A percentile compares a stretch with the other conserved stretches of the same genome.
These are phyloP conservation scores for Thereva nobilitata DNA, from an alignment of 2,888 invertebrate genomes.

Conservation along the genomic window DNA sequence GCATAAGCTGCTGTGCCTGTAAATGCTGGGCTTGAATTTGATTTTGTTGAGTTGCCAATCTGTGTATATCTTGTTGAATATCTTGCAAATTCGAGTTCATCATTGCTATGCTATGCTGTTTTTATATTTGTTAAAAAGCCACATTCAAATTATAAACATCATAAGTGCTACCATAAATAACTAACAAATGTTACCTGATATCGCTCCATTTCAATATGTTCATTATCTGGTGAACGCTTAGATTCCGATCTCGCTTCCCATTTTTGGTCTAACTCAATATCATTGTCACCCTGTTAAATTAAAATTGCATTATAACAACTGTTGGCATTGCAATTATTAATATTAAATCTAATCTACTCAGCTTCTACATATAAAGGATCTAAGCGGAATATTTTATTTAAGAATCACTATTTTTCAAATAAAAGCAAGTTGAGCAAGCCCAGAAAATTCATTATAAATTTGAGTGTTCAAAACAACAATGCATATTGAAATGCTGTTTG, in stretches of 20 bases:
- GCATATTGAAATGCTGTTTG: too few species aligned
- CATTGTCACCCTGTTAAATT: constrained; percentile 50
- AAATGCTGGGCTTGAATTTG: constrained; percentile 70
- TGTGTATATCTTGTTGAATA: constrained; percentile 91
- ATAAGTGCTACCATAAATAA: constrained; percentile 7
- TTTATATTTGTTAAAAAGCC: constrained; percentile 5
- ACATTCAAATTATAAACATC: constrained; percentile 3
- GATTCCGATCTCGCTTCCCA: constrained; percentile 72
- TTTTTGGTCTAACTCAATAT: constrained; percentile 61
- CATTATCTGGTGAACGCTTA: constrained; percentile 74
- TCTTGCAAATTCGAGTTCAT: constrained; percentile 94
- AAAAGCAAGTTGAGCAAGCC: too few species aligned
- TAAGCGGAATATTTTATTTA: too few species aligned
- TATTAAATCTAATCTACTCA: too few species aligned
- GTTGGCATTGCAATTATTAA: too few species aligned
- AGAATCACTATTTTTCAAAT: too few species aligned
- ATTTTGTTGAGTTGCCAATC: constrained; percentile 80
- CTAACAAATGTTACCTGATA: constrained; percentile 64
- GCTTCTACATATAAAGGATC: too few species aligned
- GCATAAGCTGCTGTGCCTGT: constrained; percentile 63
- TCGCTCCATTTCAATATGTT: constrained; percentile 80
- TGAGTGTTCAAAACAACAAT: too few species aligned
- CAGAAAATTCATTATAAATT: too few species aligned
- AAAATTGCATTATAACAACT: constrained; percentile 10
- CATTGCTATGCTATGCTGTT: constrained; percentile 59